Base-by-base conservation (phyloP, 2,888 invertebrate species). In the Drosophila diplacantha region DNA sequence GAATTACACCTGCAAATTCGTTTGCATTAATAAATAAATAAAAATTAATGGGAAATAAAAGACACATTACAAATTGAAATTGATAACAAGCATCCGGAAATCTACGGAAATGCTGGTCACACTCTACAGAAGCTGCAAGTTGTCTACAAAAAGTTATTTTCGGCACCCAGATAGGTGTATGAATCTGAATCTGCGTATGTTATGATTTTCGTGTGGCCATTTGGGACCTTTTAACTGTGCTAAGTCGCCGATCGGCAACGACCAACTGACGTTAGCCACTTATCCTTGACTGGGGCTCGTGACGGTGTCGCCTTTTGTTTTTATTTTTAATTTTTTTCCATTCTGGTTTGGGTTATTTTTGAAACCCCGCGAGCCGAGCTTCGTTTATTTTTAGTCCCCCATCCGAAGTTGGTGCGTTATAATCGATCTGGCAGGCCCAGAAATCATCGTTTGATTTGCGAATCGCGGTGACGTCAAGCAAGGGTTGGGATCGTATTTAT, bases 301-400 rank as follows among this genome's bases (percentile, higher is more conserved):
- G 83, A 77, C 78, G 74, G 56, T 80, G 62, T 71, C 43, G 71
- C 71, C 71, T 65, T 75, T 44, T 29, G 44, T 44, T 20, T 46
- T 31, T 31, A 29, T 14, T 46, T 46, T 29, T 18, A 29, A 76
- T 74, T 49, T 64, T 64, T 63, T 50, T 64, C 37, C 44, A 37
- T 52, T 46, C 52, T 61, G 34, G 44, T 55, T 60, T 29, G 18
- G 2, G 3, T 20, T 67, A 65, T 46, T 67, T 68, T 68, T 39
- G 46, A 57, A 37, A 34, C 60, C 26, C 34, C 41, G 51, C 43
- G 49, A 57, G 31, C 4, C 31, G 34, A 57, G 57, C 34, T 58
- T 1, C 16, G 57, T 20, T 29, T 81, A 65, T 63, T 76, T 73
- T 62, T 73, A 66, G 51, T 20, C 16, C 8, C 20, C 16, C 7